phyloP scores from a whole-genome alignment of 2,113 vertebrate species.

The Emydura subglobosa region DNA sequence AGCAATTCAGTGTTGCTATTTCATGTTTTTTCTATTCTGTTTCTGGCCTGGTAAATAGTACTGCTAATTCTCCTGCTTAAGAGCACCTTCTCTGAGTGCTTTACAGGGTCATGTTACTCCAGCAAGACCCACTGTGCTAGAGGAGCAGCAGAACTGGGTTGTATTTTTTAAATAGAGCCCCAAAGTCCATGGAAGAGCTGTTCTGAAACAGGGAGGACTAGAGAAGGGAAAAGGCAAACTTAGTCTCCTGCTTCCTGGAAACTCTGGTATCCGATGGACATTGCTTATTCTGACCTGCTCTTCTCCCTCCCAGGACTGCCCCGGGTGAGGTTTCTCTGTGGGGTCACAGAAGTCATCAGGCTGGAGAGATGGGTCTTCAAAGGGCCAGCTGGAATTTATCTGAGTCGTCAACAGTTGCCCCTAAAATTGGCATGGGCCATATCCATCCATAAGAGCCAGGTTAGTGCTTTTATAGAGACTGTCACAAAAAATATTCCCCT shows the following conservation, averaged over 20 bases:
- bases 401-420: constrained; percentile 93
- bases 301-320: constrained; percentile 81
- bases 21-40: neutral
- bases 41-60: neutral
- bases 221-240: rapidly evolving
- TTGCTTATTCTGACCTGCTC: neutral
- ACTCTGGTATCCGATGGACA: neutral
- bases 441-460: constrained; percentile 99
- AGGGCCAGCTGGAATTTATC: constrained; percentile 81
- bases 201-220: neutral
- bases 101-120: neutral
- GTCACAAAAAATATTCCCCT: neutral
- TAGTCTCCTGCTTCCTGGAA: neutral
- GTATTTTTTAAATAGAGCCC: neutral
- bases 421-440: constrained; percentile 97
- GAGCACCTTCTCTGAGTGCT: neutral
- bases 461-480: constrained; percentile 50
- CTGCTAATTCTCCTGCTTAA: neutral
- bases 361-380: constrained; percentile 91
- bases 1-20: neutral
- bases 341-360: constrained; percentile 86
- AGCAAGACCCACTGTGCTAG: neutral
- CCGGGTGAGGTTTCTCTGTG: constrained; percentile 90
- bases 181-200: neutral
- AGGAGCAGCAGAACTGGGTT: neutral